These are phyloP conservation scores for Ypsolopha scabrella DNA, from an alignment of 2,888 invertebrate genomes.

Conservation along the genomic window DNA sequence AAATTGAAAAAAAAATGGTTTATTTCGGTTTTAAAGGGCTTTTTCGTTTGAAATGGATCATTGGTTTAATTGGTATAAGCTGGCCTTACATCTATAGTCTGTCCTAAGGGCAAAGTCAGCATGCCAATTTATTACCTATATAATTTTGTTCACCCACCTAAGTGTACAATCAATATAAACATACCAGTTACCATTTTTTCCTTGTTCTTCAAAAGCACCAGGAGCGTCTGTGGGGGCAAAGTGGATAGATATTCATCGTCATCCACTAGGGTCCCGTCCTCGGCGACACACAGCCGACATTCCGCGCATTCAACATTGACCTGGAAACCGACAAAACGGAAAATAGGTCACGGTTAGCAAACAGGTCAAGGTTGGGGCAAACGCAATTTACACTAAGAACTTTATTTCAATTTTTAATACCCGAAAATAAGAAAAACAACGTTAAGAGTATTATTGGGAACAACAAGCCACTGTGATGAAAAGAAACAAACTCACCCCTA, in stretches of 20 bases:
- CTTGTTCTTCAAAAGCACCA: slow-evolving; percentile 68
- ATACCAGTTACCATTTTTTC: slow-evolving; percentile 72
- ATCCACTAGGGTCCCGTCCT: slow-evolving; percentile 78
- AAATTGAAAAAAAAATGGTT: too few species aligned
- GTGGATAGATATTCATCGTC: slow-evolving; percentile 84
- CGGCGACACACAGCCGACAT: slow-evolving; percentile 67
- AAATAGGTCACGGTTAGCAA: slow-evolving; percentile 41
- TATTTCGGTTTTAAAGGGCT: too few species aligned
- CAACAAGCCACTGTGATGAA: not conserved
- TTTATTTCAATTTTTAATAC: slow-evolving; percentile 29
- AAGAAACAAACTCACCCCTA: slow-evolving; percentile 59
- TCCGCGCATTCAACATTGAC: slow-evolving; percentile 59
- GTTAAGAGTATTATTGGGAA: not conserved
- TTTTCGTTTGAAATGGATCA: too few species aligned
- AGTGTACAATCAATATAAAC: slow-evolving; percentile 16
- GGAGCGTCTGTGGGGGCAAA: slow-evolving; percentile 79
- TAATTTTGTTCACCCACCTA: too few species aligned
- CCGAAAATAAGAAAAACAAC: slow-evolving; percentile 8
- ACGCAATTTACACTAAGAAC: slow-evolving; percentile 11
- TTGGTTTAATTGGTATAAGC: too few species aligned
- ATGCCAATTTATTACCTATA: too few species aligned
- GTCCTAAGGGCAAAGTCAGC: too few species aligned
- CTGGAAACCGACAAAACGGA: slow-evolving; percentile 29
- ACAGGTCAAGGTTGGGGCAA: slow-evolving; percentile 43
- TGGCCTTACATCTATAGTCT: too few species aligned